Evolutionary conservation across 2,113 vertebrate genomes (phyloP).

Genomic region (Lampris incognitus): DNA sequence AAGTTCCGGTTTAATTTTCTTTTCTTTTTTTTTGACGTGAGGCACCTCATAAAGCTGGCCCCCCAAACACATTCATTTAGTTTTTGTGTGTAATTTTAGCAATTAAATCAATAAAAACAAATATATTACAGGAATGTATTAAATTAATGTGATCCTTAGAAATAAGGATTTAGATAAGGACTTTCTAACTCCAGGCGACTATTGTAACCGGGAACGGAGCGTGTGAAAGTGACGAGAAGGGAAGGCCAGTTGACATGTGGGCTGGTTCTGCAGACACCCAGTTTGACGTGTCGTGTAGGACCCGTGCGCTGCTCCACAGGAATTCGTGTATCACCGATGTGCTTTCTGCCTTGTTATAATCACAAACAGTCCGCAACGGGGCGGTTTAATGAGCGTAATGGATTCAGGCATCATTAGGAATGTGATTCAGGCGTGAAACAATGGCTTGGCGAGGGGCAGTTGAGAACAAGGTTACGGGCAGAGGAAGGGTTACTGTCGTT

Average conservation of each 20-base stretch:
- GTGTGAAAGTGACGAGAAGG: too few species aligned
- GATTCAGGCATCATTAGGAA: constrained; percentile 52
- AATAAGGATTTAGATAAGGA: too few species aligned
- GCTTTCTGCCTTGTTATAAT: constrained; percentile 25
- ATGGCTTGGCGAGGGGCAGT: neutral
- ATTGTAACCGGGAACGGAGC: too few species aligned
- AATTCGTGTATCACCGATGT: constrained; percentile 19
- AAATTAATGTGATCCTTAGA: too few species aligned
- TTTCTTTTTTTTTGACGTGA: too few species aligned
- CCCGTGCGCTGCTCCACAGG: neutral
- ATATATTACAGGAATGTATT: too few species aligned
- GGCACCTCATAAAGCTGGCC: too few species aligned
- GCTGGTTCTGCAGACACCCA: too few species aligned
- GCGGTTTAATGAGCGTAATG: constrained; percentile 37
- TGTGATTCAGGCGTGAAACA: constrained; percentile 41
- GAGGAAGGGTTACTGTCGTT: constrained; percentile 24
- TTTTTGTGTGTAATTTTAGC: neutral
- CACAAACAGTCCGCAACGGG: constrained; percentile 4
- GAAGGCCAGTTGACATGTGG: too few species aligned
- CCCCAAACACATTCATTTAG: neutral
- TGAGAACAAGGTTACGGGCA: neutral
- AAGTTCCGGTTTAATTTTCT: too few species aligned
- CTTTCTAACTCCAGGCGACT: too few species aligned
- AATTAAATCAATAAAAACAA: neutral
- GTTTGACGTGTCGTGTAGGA: too few species aligned